Conservation (phyloP, 1,140 invertebrate genomes). For the Zophobas morio region DNA sequence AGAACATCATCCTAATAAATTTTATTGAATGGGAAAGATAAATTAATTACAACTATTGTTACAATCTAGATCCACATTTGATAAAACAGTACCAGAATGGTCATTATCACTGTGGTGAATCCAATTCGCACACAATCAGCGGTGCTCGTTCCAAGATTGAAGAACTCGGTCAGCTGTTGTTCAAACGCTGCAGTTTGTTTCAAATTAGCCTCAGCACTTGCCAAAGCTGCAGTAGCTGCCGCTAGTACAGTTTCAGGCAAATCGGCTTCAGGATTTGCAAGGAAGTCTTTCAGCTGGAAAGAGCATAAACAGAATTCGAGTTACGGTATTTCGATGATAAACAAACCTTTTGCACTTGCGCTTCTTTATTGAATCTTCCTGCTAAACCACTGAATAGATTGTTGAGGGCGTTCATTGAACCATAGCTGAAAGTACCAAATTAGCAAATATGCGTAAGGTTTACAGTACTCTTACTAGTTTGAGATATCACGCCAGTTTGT, state of each 20-base stretch:
- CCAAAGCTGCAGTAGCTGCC: conserved; percentile 4
- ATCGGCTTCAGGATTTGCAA: conserved; percentile 66
- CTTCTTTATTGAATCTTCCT: conserved; percentile 64
- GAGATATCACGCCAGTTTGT: conserved; percentile 66
- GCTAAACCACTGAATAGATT: conserved; percentile 5
- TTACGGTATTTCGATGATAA: conserved; percentile 60
- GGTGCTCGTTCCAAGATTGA: background rate
- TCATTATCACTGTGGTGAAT: background rate
- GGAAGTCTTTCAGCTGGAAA: conserved; percentile 1
- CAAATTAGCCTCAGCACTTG: conserved; percentile 8
- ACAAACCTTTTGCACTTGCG: conserved; percentile 73
- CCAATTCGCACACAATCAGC: background rate
- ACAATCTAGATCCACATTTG: background rate
- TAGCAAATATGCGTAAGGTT: background rate
- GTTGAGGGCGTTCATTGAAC: conserved; percentile 11
- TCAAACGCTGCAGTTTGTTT: conserved; percentile 7
- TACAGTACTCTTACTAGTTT: conserved; percentile 66
- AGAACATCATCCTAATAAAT: background rate
- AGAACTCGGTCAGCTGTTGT: background rate
- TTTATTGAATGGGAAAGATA: background rate
- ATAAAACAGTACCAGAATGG: background rate
- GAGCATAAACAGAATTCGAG: too few relatives aligned
- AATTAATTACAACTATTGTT: too few relatives aligned
- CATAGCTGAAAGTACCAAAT: conserved; percentile 7
- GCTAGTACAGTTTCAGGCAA: conserved; percentile 5